Conservation (phyloP, 2,113 vertebrate species). For the Rhineura floridana region DNA sequence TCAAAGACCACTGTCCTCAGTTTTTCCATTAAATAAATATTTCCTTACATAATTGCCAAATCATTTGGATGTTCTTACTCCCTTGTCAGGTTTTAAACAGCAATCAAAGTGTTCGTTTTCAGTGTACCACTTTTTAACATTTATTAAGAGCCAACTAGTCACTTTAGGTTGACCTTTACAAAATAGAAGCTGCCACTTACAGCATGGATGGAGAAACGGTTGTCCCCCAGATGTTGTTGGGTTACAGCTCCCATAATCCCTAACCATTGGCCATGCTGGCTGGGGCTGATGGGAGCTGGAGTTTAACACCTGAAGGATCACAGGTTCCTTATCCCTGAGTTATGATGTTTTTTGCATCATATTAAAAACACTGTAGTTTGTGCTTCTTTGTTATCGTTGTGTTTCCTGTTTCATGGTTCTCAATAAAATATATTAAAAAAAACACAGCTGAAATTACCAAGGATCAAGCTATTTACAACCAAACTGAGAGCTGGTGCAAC, state of each 20-base stretch:
- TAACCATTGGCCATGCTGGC: not conserved
- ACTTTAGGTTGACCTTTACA: conserved; percentile 13
- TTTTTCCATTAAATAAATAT: conserved; percentile 12
- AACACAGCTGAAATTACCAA: too few species aligned
- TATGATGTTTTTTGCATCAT: conserved; percentile 37
- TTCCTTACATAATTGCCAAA: conserved; percentile 21
- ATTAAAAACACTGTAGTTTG: conserved; percentile 21
- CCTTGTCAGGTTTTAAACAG: conserved; percentile 1
- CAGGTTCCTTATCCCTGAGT: too few species aligned
- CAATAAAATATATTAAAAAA: too few species aligned
- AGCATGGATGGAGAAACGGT: not conserved
- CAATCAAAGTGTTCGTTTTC: conserved; percentile 12
- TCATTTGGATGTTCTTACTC: conserved; percentile 7
- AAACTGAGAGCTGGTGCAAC: not conserved
- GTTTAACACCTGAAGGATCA: not conserved
- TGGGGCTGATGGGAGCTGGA: not conserved
- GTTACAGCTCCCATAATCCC: not conserved
- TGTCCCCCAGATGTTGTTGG: not conserved
- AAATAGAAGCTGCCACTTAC: not conserved
- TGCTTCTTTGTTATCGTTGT: too few species aligned
- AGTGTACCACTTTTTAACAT: not conserved
- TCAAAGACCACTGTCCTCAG: not conserved
- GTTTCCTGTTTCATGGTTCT: too few species aligned
- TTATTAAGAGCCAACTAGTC: conserved; percentile 7
- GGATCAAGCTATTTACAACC: not conserved